Base-by-base conservation (phyloP, 2,113 vertebrate species). In the Boleophthalmus pectinirostris region DNA sequence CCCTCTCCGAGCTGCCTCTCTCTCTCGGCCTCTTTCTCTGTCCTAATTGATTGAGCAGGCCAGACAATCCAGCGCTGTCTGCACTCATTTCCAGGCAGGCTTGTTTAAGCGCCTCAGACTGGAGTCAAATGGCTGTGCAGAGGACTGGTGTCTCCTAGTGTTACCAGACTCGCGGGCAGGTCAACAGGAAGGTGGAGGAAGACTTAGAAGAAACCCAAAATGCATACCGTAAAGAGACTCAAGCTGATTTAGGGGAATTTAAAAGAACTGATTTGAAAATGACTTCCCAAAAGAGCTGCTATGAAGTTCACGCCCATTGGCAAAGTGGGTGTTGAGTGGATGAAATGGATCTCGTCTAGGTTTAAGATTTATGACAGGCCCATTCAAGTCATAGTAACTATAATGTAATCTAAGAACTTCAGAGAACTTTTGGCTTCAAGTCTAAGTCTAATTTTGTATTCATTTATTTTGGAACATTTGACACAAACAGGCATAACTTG, bases 61-160 rank as follows among this genome's bases (percentile, higher is more conserved):
- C 86, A 85, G 89, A 85, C 88, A 85, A 85, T 90, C 87, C 79
- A 79, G 63, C 75, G 84, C 79, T 80, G 84, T 80, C 89, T 81
- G 80, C 80, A 70, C 87, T 90, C 83, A 88, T 90, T 92, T 92
- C 89, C 89, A 90, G 91, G 90, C 90, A 92, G 82, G 82, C 89
- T 87, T 87, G 83, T 85, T 88, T 85, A 93, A 91, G 82, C 78
- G 61, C 80, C 86, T 82, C 77, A 82, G 79, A 88, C 86, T 90
- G 89, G 86, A 90, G 85, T 89, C 90, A 81, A 82, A 87, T 91
- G 87, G 89, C 84, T 89, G 87, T 67, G 76, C 85, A 68, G 53
- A 84, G 76, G 73, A 81, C 84, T 82, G 70, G 82, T 80, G 78
- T 82, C 87, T 88, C 81, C 81, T 85, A 72, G 65, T 81, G 83